Percentiles rank a stretch among this genome's conserved stretches.
Evolutionary conservation across 1,140 invertebrate species (phyloP).

Genomic region (Magallana ariakensis): DNA sequence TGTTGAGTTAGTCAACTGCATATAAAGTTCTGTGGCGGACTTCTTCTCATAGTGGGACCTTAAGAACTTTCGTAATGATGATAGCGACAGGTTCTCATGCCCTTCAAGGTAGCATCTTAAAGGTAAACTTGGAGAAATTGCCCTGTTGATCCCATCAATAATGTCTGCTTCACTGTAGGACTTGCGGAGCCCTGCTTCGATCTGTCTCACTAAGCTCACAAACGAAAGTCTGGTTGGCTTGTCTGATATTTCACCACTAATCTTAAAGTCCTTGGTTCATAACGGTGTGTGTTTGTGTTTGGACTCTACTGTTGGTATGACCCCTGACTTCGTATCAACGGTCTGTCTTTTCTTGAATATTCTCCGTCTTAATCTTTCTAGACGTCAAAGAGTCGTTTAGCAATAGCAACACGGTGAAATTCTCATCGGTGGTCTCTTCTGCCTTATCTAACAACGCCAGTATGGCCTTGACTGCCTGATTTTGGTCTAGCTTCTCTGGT

Average conservation of each 20-base stretch:
- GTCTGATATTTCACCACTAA: slow-evolving; percentile 47
- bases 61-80: slow-evolving; percentile 42
- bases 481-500: neutral
- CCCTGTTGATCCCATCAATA: neutral
- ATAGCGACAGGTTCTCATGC: slow-evolving; percentile 21
- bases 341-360: neutral
- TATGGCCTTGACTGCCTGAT: neutral
- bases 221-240: slow-evolving; percentile 13
- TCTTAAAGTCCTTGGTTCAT: slow-evolving; percentile 44
- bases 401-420: neutral
- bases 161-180: slow-evolving; percentile 46
- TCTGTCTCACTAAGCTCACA: slow-evolving; percentile 35
- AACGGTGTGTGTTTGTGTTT: neutral
- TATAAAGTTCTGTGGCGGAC: slow-evolving; percentile 46
- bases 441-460: neutral
- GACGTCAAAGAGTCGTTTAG: neutral
- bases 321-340: no score
- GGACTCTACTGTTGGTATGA: neutral
- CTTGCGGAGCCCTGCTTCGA: slow-evolving; percentile 27
- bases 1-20: slow-evolving; percentile 36
- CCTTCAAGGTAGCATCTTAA: slow-evolving; percentile 50
- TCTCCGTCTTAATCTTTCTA: neutral
- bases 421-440: neutral
- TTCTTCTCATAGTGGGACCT: slow-evolving; percentile 49
- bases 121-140: slow-evolving; percentile 8